These are phyloP conservation scores for Drosophila algonquin DNA, from an alignment of 2,888 invertebrate genomes.

Conservation along the genomic window DNA sequence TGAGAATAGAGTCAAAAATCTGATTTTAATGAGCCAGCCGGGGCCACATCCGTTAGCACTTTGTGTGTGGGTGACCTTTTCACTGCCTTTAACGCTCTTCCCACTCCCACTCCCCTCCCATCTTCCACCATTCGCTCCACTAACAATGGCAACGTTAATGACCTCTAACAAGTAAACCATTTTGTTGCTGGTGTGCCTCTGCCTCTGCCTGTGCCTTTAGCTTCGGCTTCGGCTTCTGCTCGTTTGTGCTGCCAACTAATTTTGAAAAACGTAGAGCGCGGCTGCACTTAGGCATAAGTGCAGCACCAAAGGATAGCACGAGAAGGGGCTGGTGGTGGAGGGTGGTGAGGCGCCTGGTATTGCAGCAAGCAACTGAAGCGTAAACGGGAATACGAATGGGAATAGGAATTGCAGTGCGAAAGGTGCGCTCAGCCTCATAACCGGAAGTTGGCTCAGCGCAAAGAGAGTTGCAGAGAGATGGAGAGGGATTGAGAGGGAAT, in stretches of 20 bases:
- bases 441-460: slow-evolving; percentile 63
- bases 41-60: slow-evolving; percentile 55
- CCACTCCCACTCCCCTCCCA: not conserved
- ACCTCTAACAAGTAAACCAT: slow-evolving; percentile 80
- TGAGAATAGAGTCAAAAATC: slow-evolving; percentile 38
- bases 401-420: slow-evolving; percentile 53
- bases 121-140: slow-evolving; percentile 1
- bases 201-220: slow-evolving; percentile 1
- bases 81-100: slow-evolving; percentile 32
- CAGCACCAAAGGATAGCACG: slow-evolving; percentile 22
- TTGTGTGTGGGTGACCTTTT: slow-evolving; percentile 64
- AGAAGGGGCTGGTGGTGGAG: not conserved
- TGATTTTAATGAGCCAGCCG: slow-evolving; percentile 64
- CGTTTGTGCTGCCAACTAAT: slow-evolving; percentile 52
- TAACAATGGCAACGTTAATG: slow-evolving; percentile 79
- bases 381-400: slow-evolving; percentile 65
- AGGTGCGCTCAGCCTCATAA: slow-evolving; percentile 64
- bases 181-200: slow-evolving; percentile 33
- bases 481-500: not conserved
- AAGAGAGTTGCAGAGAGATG: slow-evolving; percentile 4
- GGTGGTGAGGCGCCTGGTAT: slow-evolving; percentile 14
- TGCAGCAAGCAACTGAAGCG: slow-evolving; percentile 68
- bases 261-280: slow-evolving; percentile 37
- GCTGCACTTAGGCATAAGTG: slow-evolving; percentile 42
- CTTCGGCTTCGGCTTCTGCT: slow-evolving; percentile 15